Percentiles rank a stretch among this genome's conserved stretches.
Conservation (phyloP, 2,113 vertebrate genomes). For the Cyprinodon tularosa region DNA sequence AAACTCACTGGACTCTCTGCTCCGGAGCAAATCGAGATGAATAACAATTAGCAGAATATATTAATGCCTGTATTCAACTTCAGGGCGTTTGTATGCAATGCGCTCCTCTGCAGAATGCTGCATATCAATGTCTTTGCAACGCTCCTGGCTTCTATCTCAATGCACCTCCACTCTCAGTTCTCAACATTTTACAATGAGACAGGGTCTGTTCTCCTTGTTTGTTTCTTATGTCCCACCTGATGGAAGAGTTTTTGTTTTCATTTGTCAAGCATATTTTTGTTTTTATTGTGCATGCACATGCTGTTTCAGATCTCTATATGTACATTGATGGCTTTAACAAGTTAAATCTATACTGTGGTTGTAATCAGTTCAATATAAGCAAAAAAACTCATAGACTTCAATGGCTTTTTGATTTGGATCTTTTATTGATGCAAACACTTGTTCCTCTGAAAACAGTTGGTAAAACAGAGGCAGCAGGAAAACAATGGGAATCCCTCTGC, state of each 20-base stretch:
- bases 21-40: conserved; percentile 43
- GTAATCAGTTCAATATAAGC: not conserved
- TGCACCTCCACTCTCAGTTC: conserved; percentile 58
- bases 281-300: not conserved
- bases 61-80: conserved; percentile 46
- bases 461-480: conserved; percentile 1
- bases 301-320: not conserved
- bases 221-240: conserved; percentile 61
- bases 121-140: conserved; percentile 47
- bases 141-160: conserved; percentile 56
- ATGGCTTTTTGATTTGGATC: not conserved
- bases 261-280: conserved; percentile 49
- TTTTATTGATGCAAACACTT: conserved; percentile 3
- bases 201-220: conserved; percentile 54
- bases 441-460: conserved; percentile 2
- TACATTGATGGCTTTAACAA: not conserved
- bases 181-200: conserved; percentile 61
- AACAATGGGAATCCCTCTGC: conserved; percentile 22
- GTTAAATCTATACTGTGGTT: conserved; percentile 4
- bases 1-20: conserved; percentile 26
- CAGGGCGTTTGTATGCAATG: conserved; percentile 25
- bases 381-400: conserved; percentile 6
- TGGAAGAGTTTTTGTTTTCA: conserved; percentile 53
- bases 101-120: conserved; percentile 14
- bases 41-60: conserved; percentile 68